phyloP scores from a whole-genome alignment of 2,888 invertebrate genomes.

The Augiades crinisus region DNA sequence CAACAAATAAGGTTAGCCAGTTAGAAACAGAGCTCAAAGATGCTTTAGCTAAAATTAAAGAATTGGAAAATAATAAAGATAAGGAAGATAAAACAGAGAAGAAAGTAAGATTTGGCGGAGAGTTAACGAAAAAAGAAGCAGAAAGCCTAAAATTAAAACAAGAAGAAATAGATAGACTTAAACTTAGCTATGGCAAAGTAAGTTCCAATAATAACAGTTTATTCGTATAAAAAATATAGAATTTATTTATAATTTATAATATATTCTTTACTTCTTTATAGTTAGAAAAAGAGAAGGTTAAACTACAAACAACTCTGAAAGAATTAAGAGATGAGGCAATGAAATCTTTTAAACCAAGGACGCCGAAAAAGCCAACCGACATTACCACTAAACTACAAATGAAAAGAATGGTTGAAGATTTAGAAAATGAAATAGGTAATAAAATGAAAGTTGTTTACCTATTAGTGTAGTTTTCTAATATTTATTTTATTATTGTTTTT shows the following conservation, averaged over 20 bases:
- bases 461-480: no score
- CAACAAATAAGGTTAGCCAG: constrained; percentile 81
- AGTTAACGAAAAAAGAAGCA: constrained; percentile 63
- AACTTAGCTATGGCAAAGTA: constrained; percentile 74
- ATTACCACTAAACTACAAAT: constrained; percentile 86
- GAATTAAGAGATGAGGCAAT: constrained; percentile 84
- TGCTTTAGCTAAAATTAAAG: constrained; percentile 80
- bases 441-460: no score
- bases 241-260: constrained; percentile 3
- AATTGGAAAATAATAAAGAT: constrained; percentile 67
- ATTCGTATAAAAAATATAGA: background rate
- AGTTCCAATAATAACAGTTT: constrained; percentile 10
- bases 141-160: constrained; percentile 68
- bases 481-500: background rate
- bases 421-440: constrained; percentile 92
- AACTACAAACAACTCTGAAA: constrained; percentile 84
- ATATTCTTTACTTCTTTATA: constrained; percentile 32
- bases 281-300: constrained; percentile 85
- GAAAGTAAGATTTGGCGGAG: constrained; percentile 71
- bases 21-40: constrained; percentile 84
- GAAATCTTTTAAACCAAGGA: constrained; percentile 85
- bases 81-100: constrained; percentile 77
- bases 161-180: constrained; percentile 79
- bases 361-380: constrained; percentile 88
- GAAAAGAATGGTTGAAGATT: constrained; percentile 91